A percentile compares a stretch with the other conserved stretches of the same genome.
Evolutionary conservation across 2,888 invertebrate species (phyloP).

Genomic region (Acrobasis repandana): DNA sequence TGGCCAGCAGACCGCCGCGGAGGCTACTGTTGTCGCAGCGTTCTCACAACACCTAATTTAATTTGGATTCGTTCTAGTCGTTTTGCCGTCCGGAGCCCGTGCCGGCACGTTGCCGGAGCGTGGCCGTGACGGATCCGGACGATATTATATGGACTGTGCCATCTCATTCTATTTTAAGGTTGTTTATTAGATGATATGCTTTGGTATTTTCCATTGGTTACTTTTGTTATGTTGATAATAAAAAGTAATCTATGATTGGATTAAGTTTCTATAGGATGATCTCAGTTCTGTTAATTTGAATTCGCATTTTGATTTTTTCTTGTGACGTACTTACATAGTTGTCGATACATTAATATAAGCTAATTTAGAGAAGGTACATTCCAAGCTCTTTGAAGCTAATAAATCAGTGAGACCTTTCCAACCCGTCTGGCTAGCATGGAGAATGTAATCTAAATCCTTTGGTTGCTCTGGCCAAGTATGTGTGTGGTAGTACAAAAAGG

Average conservation of each 20-base stretch:
- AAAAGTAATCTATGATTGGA: background rate
- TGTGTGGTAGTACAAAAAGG: no score
- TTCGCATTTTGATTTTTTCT: no score
- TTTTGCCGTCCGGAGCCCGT: conserved; percentile 4
- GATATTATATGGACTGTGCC: background rate
- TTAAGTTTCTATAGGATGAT: background rate
- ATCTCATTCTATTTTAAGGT: background rate
- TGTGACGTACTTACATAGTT: no score
- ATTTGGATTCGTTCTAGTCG: conserved; percentile 18
- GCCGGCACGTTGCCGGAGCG: conserved; percentile 13
- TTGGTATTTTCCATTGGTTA: background rate
- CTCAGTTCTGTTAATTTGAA: no score
- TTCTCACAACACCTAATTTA: conserved; percentile 18
- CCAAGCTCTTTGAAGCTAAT: no score
- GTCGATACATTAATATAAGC: no score
- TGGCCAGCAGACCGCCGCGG: background rate
- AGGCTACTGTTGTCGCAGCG: conserved; percentile 8
- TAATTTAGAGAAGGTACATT: no score
- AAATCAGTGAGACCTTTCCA: no score
- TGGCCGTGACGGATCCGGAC: conserved; percentile 14
- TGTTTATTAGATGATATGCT: background rate
- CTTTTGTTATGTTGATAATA: background rate
- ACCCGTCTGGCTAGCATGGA: no score
- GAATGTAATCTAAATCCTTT: no score
- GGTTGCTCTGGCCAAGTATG: no score